Conservation (phyloP, 1,140 invertebrate genomes). For the Ips typographus region DNA sequence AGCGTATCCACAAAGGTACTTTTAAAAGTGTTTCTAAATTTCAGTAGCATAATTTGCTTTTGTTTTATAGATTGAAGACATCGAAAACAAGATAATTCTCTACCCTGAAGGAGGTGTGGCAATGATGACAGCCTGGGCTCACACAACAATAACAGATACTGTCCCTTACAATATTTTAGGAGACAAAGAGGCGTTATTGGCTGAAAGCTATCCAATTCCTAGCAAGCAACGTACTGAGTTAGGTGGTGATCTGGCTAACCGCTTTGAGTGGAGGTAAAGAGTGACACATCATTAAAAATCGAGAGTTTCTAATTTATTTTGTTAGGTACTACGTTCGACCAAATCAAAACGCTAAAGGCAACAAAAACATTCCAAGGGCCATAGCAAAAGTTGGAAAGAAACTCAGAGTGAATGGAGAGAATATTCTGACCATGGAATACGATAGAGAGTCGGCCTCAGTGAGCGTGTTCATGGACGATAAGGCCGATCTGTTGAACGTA, state of each 20-base stretch:
- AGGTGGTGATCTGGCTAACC: constrained; percentile 85
- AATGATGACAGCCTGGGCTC: constrained; percentile 77
- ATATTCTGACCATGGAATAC: constrained; percentile 88
- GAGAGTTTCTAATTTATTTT: not conserved
- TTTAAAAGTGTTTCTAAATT: not conserved
- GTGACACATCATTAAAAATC: not conserved
- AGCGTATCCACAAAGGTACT: constrained; percentile 75
- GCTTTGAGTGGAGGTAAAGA: constrained; percentile 86
- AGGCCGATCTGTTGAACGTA: constrained; percentile 85
- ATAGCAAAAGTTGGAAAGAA: constrained; percentile 82
- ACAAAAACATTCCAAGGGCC: constrained; percentile 61
- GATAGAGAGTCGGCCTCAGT: constrained; percentile 87
- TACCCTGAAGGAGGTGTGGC: constrained; percentile 81
- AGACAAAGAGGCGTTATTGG: constrained; percentile 79
- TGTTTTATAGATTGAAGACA: constrained; percentile 59
- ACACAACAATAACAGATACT: constrained; percentile 81
- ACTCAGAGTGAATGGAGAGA: constrained; percentile 86
- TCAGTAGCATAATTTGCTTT: constrained; percentile 1
- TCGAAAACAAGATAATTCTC: constrained; percentile 76
- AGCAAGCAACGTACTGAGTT: constrained; percentile 87
- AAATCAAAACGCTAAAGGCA: constrained; percentile 60
- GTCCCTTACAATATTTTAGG: constrained; percentile 80
- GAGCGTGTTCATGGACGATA: constrained; percentile 86
- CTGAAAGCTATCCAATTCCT: constrained; percentile 87
- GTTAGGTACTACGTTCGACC: constrained; percentile 73